Evolutionary conservation across 2,888 invertebrate species (phyloP).

Genomic region (Entomobrya proxima): DNA sequence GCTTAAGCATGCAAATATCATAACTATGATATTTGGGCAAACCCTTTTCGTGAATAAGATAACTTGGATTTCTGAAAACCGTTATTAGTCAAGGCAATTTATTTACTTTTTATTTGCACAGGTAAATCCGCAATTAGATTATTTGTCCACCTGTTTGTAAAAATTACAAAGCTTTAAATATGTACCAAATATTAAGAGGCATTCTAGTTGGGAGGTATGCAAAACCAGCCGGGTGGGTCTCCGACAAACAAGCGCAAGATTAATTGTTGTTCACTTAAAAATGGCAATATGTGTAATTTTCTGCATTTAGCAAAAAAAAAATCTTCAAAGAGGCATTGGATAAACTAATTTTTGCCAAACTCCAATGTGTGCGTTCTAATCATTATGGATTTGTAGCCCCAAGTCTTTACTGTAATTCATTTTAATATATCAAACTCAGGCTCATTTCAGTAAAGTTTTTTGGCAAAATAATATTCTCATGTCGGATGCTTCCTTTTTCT

Average conservation of each 20-base stretch:
- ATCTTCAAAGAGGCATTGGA: background rate
- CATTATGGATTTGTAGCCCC: too few species aligned
- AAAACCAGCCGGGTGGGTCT: conserved; percentile 14
- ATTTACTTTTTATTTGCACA: too few species aligned
- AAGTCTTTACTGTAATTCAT: too few species aligned
- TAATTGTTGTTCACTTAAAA: background rate
- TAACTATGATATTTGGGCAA: too few species aligned
- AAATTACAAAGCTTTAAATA: background rate
- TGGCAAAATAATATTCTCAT: conserved; percentile 14
- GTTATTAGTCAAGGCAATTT: too few species aligned
- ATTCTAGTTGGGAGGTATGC: background rate
- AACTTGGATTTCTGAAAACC: too few species aligned
- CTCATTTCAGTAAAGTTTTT: background rate
- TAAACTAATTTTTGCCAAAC: background rate
- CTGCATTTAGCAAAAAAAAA: conserved; percentile 13
- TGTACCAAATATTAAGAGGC: background rate
- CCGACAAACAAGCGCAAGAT: conserved; percentile 1
- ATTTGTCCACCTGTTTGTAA: background rate
- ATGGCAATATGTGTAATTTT: conserved; percentile 22
- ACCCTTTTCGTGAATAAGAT: too few species aligned
- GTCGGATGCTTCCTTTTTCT: background rate
- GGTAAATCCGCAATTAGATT: too few species aligned
- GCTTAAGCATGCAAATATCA: background rate
- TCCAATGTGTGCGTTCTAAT: too few species aligned
- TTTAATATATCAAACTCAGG: background rate